Evolutionary conservation across 2,797 vertebrate genomes (phyloP), one percentile per base, ranked within the genome.

Genomic region (Eulemur albifrons): DNA sequence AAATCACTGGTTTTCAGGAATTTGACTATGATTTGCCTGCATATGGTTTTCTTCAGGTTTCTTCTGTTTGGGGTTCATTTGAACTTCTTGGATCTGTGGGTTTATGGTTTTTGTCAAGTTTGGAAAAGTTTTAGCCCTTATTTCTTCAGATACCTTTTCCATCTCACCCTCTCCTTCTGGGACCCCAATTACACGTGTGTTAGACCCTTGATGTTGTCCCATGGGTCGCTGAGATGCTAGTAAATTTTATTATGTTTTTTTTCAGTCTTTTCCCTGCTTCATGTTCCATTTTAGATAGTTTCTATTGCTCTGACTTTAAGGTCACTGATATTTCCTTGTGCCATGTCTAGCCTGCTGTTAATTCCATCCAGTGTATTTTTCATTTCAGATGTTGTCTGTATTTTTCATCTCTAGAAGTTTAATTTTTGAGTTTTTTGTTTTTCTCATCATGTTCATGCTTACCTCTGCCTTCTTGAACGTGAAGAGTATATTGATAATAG

Each of bases 331-430:
- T 76, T 84, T 93, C 57, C n/a, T 85, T 84, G 52, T 40, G 7
- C 59, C 8, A 15, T 40, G 9, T 82, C 84, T 94, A 52, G 45
- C 40, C 65, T 80, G 12, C 27, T 72, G 50, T 45, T 73, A 80
- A 92, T 18, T 30, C 45, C 35, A 52, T 35, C 43, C 7, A 5
- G 30, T 25, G 8, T 69, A 77, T 52, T 57, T 93, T 84, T 88
- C 35, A 93, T 80, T 45, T 82, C n/a, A 63, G 59, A 77, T 63
- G 15, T 2, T 81, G n/a, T 35, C 15, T 87, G 25, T 8, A 40
- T 57, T 90, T 88, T 81, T 73, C n/a, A 91, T 61, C 80, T 82
- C 52, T 32, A 72, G 65, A 86, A 57, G 25, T 86, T 69, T 88
- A 45, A 79, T n/a, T 35, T 35, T 45, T 48, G 52, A 57, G 50